A percentile compares a stretch with the other conserved stretches of the same genome.
Evolutionary conservation across 2,888 invertebrate genomes (phyloP).

Genomic region (Bellardia bayeri): DNA sequence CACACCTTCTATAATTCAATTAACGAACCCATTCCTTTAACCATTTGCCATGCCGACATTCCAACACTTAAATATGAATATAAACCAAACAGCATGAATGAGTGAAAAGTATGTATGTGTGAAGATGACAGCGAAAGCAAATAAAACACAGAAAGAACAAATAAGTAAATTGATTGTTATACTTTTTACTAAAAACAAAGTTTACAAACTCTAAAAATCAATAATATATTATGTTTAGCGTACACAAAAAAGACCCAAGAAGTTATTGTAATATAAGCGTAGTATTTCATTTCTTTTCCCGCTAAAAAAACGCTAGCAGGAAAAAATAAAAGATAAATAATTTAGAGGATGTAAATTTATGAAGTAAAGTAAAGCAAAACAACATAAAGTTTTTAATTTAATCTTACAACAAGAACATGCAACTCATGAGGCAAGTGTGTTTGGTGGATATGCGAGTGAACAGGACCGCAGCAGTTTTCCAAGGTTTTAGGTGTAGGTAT

Average conservation of each 20-base stretch:
- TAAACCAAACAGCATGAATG: constrained; percentile 19
- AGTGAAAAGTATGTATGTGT: neutral
- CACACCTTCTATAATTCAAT: neutral
- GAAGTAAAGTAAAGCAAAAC: constrained; percentile 11
- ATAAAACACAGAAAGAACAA: constrained; percentile 15
- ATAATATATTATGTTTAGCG: constrained; percentile 5
- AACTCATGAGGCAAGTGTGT: constrained; percentile 11
- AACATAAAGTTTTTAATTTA: constrained; percentile 38
- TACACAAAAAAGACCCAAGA: neutral
- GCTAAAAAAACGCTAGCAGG: neutral
- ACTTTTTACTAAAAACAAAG: neutral
- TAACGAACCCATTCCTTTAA: neutral
- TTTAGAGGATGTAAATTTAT: constrained; percentile 34
- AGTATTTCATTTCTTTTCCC: constrained; percentile 15
- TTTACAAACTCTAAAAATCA: constrained; percentile 1
- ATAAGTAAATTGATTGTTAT: neutral
- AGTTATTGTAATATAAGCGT: neutral
- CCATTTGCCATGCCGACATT: neutral
- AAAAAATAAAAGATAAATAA: constrained; percentile 33
- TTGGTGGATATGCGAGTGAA: neutral
- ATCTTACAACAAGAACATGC: constrained; percentile 25
- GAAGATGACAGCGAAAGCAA: constrained; percentile 28
- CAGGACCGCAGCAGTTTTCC: too few species aligned
- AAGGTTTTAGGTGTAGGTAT: too few species aligned
- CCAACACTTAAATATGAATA: neutral